Conservation (phyloP, 1,140 invertebrate genomes). For the Temnothorax curvispinosus region DNA sequence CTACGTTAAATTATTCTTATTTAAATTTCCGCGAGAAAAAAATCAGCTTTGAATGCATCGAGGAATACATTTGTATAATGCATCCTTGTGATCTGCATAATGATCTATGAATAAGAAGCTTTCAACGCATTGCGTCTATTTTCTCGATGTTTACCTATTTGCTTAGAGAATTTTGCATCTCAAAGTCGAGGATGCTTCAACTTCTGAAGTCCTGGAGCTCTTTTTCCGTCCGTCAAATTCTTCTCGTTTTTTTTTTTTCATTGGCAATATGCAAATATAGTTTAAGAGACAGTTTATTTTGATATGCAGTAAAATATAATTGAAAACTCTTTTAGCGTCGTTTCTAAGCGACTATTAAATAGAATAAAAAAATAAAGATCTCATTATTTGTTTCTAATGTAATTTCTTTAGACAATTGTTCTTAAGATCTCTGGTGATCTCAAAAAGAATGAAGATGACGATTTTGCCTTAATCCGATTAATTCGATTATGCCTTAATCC, state of each 20-base stretch:
- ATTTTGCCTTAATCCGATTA: too few species aligned
- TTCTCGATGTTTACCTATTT: slow-evolving; percentile 52
- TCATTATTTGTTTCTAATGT: not conserved
- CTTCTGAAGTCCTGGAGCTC: not conserved
- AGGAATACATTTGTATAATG: slow-evolving; percentile 58
- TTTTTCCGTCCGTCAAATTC: not conserved
- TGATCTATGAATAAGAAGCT: slow-evolving; percentile 47
- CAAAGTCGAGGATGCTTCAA: slow-evolving; percentile 21
- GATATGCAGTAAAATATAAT: not conserved
- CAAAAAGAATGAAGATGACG: not conserved
- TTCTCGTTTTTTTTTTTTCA: not conserved
- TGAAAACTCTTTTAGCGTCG: not conserved
- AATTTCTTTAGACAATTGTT: not conserved
- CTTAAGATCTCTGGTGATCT: not conserved
- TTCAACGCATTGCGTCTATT: slow-evolving; percentile 47
- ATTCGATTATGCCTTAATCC: not conserved
- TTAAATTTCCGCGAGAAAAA: slow-evolving; percentile 44
- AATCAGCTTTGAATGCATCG: slow-evolving; percentile 34
- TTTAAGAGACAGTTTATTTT: not conserved
- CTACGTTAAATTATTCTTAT: slow-evolving; percentile 41
- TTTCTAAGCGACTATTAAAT: not conserved
- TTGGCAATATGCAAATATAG: not conserved
- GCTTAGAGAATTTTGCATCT: slow-evolving; percentile 47
- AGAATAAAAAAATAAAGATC: not conserved
- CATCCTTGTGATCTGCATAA: slow-evolving; percentile 46